Evolutionary conservation across 2,797 vertebrate species (phyloP).

Genomic region (Tarsius wallacei): DNA sequence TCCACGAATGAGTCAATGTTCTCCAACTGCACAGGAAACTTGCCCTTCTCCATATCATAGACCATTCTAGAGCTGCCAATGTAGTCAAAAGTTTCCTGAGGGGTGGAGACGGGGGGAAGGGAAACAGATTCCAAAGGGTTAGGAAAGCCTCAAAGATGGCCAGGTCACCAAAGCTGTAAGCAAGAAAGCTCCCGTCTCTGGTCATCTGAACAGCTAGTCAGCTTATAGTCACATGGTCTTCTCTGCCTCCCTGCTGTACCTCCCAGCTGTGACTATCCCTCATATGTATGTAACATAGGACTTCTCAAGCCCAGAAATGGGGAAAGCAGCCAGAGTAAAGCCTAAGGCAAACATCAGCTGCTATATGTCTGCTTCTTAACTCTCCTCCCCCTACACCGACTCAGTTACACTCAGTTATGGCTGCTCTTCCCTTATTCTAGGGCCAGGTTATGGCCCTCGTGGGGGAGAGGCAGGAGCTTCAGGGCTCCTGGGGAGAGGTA

Average conservation of each 20-base stretch:
- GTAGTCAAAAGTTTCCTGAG: constrained; percentile 98
- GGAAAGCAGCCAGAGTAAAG: neutral
- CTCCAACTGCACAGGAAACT: constrained; percentile 94
- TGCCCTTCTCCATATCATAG: constrained; percentile 95
- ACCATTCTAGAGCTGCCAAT: constrained; percentile 98
- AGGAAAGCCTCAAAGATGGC: neutral
- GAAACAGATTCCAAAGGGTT: neutral
- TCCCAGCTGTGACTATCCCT: neutral
- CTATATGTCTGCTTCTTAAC: neutral
- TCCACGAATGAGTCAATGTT: constrained; percentile 96
- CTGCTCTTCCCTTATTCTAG: neutral
- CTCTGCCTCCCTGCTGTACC: neutral
- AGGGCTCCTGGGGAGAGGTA: neutral
- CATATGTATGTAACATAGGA: constrained; percentile 12
- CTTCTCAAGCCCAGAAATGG: constrained; percentile 60
- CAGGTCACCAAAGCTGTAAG: neutral
- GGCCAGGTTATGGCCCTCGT: neutral
- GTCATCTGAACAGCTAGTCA: neutral
- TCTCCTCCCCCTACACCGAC: neutral
- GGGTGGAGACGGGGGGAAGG: neutral
- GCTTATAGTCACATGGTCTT: neutral
- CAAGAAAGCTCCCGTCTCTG: neutral
- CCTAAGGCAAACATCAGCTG: constrained; percentile 85
- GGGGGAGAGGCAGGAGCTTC: neutral
- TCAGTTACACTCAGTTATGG: neutral